A percentile compares a stretch with the other conserved stretches of the same genome.
phyloP scores from a whole-genome alignment of 2,797 vertebrate genomes.

The Neosilurus hyrtlii region DNA sequence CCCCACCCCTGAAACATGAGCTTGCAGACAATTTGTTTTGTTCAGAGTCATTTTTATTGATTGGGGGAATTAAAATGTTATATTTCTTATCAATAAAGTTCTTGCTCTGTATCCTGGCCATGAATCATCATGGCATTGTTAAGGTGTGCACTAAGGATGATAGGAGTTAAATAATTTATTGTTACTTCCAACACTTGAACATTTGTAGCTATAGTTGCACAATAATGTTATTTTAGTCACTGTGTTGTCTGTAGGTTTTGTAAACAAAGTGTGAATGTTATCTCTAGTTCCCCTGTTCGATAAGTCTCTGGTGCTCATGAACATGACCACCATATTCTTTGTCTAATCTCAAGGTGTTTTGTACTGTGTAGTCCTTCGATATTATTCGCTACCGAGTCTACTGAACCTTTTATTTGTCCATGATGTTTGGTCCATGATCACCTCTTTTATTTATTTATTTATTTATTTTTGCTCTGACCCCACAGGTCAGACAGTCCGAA shows the following conservation, averaged over 20 bases:
- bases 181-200: background rate
- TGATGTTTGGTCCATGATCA: background rate
- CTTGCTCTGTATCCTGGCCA: background rate
- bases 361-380: background rate
- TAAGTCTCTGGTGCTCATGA: background rate
- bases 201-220: background rate
- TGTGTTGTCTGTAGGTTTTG: background rate
- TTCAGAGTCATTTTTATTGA: background rate
- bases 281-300: background rate
- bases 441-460: background rate
- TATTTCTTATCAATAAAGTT: background rate
- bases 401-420: background rate
- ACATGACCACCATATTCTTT: background rate
- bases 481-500: slow-evolving; percentile 90
- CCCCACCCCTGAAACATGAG: background rate
- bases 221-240: background rate
- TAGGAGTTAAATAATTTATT: background rate
- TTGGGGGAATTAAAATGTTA: background rate
- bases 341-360: background rate
- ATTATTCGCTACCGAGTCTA: background rate
- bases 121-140: background rate
- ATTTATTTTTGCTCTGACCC: background rate
- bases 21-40: background rate
- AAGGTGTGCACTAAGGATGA: background rate
- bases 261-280: background rate